These are phyloP conservation scores for Camponotus floridanus DNA, from an alignment of 1,140 invertebrate genomes.

Conservation along the genomic window DNA sequence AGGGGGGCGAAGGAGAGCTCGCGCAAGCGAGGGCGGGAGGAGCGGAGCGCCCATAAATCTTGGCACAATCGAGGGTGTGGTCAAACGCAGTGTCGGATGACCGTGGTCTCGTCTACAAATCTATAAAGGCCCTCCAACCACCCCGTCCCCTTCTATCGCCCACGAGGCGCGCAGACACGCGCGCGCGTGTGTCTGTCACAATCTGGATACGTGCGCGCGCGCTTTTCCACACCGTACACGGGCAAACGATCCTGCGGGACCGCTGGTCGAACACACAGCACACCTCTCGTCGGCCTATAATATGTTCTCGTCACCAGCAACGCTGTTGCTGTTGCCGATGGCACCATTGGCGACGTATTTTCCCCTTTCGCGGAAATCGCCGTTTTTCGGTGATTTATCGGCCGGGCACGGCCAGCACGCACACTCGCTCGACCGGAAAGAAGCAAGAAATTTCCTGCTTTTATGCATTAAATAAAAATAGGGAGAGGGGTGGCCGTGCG, in stretches of 20 bases:
- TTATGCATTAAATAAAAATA: conserved; percentile 65
- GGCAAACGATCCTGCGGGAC: conserved; percentile 78
- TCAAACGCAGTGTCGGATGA: conserved; percentile 83
- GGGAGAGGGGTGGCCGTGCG: conserved; percentile 22
- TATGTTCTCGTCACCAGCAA: conserved; percentile 83
- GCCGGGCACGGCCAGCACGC: conserved; percentile 6
- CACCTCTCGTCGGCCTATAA: conserved; percentile 73
- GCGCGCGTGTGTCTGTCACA: conserved; percentile 22
- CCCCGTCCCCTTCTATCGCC: conserved; percentile 20
- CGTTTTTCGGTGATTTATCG: conserved; percentile 78
- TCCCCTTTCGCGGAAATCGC: conserved; percentile 79
- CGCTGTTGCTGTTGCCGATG: conserved; percentile 73
- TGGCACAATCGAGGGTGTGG: conserved; percentile 83
- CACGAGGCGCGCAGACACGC: conserved; percentile 22
- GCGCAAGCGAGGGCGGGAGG: conserved; percentile 63
- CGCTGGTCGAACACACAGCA: conserved; percentile 79
- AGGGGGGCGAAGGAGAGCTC: conserved; percentile 58
- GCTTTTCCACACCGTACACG: conserved; percentile 64
- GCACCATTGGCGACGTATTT: conserved; percentile 70
- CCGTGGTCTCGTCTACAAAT: conserved; percentile 83
- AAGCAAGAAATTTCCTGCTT: conserved; percentile 66
- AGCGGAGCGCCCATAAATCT: conserved; percentile 80
- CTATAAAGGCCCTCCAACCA: conserved; percentile 78
- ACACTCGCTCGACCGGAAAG: conserved; percentile 55
- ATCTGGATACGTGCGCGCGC: conserved; percentile 43